These are phyloP conservation scores for Hypsibius dujardini DNA, from an alignment of 1,140 invertebrate species.

Conservation along the genomic window DNA sequence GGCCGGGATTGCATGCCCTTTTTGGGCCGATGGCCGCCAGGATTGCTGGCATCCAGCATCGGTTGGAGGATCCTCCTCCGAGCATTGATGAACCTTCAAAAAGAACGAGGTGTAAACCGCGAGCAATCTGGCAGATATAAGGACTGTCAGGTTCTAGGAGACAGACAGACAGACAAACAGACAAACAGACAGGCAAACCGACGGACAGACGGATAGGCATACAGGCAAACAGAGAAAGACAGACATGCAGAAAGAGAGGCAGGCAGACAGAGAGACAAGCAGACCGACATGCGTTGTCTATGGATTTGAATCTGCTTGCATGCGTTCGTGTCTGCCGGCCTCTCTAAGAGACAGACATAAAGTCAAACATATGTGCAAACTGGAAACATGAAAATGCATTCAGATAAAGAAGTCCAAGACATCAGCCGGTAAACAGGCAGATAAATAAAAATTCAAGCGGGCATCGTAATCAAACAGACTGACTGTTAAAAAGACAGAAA, in stretches of 20 bases:
- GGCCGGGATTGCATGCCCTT: constrained; percentile 22
- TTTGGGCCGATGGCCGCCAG: constrained; percentile 31
- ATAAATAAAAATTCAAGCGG: constrained; percentile 19
- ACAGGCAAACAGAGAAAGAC: constrained; percentile 19
- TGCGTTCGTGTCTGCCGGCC: too few relatives aligned
- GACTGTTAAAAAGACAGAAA: not conserved
- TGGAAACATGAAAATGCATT: too few relatives aligned
- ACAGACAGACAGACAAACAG: constrained; percentile 21
- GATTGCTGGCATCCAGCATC: constrained; percentile 51
- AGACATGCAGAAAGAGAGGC: constrained; percentile 19
- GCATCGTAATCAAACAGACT: not conserved
- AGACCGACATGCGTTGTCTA: not conserved
- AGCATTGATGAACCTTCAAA: constrained; percentile 83
- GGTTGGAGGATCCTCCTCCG: constrained; percentile 72
- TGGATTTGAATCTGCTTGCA: too few relatives aligned
- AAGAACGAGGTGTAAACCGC: not conserved
- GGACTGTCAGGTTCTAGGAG: not conserved
- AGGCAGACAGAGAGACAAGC: constrained; percentile 19
- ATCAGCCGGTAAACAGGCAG: constrained; percentile 19
- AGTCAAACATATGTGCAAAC: too few relatives aligned
- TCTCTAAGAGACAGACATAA: too few relatives aligned
- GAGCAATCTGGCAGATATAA: too few relatives aligned
- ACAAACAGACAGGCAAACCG: constrained; percentile 16
- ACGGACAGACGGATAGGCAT: constrained; percentile 17
- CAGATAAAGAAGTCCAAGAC: not conserved